phyloP scores from a whole-genome alignment of 1,140 invertebrate genomes.

The Leptinotarsa undecemlineata region DNA sequence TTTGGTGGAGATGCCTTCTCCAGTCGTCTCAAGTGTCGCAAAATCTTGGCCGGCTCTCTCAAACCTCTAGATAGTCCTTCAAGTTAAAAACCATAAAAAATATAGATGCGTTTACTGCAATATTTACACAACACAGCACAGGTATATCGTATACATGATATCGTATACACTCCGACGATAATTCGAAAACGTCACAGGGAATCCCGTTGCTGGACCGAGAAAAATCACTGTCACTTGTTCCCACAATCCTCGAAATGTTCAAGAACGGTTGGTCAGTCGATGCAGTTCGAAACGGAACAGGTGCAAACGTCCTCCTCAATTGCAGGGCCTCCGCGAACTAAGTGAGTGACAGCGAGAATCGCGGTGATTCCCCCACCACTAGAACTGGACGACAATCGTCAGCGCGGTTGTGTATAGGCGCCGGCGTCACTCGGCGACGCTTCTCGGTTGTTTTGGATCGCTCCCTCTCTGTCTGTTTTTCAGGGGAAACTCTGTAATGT shows the following conservation, averaged over 20 bases:
- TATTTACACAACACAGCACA: conserved; percentile 30
- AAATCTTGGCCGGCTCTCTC: conserved; percentile 45
- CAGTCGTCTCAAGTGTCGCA: conserved; percentile 46
- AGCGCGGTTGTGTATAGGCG: conserved; percentile 44
- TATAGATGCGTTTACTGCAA: neutral
- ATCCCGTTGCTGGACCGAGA: conserved; percentile 1
- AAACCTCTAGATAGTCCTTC: conserved; percentile 17
- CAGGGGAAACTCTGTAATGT: conserved; percentile 45
- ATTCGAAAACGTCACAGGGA: neutral
- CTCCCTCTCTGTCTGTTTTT: conserved; percentile 34
- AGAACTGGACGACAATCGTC: conserved; percentile 47
- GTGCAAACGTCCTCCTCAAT: conserved; percentile 45
- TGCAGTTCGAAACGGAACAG: conserved; percentile 35
- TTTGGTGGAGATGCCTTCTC: conserved; percentile 38
- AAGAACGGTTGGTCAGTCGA: conserved; percentile 12
- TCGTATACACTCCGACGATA: conserved; percentile 11
- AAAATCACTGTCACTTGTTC: conserved; percentile 36
- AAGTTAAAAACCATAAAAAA: conserved; percentile 15
- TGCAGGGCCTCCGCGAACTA: conserved; percentile 53
- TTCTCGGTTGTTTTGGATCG: conserved; percentile 31
- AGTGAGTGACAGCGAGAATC: conserved; percentile 54
- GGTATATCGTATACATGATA: conserved; percentile 39
- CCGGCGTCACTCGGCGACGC: conserved; percentile 46
- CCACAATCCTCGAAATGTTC: neutral
- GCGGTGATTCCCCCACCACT: conserved; percentile 50